Conservation (phyloP, 2,797 vertebrate species). For the Rhabdophis nuchalis region DNA sequence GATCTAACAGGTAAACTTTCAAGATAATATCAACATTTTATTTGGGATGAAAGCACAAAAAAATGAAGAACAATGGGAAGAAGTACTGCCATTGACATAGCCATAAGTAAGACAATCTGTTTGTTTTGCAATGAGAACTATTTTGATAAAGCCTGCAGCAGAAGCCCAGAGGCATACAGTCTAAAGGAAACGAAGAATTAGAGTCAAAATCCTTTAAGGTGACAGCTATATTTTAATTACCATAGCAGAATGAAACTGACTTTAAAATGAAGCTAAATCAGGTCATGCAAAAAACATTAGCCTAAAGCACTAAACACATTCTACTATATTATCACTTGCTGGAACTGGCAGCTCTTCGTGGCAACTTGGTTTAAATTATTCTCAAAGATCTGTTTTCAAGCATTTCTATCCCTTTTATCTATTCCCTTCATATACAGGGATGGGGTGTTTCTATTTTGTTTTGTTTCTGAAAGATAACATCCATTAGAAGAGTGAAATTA, state of each 20-base stretch:
- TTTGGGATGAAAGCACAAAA: background rate
- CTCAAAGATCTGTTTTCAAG: constrained; percentile 24
- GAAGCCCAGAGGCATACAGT: constrained; percentile 8
- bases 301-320: constrained; percentile 43
- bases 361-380: constrained; percentile 26
- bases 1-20: background rate
- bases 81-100: constrained; percentile 18
- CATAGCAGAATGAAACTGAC: constrained; percentile 40
- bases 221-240: constrained; percentile 50
- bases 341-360: constrained; percentile 29
- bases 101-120: background rate
- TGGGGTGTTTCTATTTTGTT: background rate
- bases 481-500: background rate
- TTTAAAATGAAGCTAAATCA: constrained; percentile 46
- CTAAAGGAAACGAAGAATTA: constrained; percentile 30
- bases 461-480: background rate
- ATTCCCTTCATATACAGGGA: background rate
- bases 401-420: constrained; percentile 12
- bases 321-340: constrained; percentile 30
- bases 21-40: background rate
- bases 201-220: constrained; percentile 31
- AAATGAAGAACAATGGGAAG: background rate
- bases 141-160: constrained; percentile 33
- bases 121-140: constrained; percentile 22
- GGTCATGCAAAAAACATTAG: constrained; percentile 41